Evolutionary conservation across 2,113 vertebrate species (phyloP).

Genomic region (Elanoides forficatus): DNA sequence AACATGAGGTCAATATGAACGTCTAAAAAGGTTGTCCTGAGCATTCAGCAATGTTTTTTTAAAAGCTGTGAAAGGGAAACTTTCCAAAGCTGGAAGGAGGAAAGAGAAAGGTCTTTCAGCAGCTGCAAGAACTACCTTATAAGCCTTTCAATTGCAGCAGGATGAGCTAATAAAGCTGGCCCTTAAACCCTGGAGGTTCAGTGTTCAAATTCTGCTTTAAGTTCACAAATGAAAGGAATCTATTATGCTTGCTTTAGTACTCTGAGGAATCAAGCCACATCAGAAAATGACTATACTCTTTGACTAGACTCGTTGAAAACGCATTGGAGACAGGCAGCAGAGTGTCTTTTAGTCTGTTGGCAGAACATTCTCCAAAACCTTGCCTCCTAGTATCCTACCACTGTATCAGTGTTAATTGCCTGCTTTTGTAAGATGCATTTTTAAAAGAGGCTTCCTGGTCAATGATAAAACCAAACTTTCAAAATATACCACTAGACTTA

Average conservation of each 20-base stretch:
- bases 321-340: background rate
- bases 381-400: background rate
- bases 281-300: background rate
- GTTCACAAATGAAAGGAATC: background rate
- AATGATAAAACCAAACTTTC: background rate
- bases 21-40: background rate
- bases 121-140: conserved; percentile 20
- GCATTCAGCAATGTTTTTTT: background rate
- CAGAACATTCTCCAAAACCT: background rate
- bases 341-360: background rate
- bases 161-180: conserved; percentile 7
- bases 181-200: background rate
- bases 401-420: fast-evolving
- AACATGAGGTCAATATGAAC: background rate
- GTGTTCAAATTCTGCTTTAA: background rate
- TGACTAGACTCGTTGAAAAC: background rate
- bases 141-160: conserved; percentile 25
- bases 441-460: background rate
- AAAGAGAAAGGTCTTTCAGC: background rate
- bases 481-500: background rate
- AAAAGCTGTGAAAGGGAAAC: conserved; percentile 30
- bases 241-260: background rate
- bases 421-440: background rate
- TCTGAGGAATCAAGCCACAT: background rate
- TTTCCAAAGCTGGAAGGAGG: background rate